phyloP scores from a whole-genome alignment of 2,888 invertebrate genomes.

The Xanthia togata region DNA sequence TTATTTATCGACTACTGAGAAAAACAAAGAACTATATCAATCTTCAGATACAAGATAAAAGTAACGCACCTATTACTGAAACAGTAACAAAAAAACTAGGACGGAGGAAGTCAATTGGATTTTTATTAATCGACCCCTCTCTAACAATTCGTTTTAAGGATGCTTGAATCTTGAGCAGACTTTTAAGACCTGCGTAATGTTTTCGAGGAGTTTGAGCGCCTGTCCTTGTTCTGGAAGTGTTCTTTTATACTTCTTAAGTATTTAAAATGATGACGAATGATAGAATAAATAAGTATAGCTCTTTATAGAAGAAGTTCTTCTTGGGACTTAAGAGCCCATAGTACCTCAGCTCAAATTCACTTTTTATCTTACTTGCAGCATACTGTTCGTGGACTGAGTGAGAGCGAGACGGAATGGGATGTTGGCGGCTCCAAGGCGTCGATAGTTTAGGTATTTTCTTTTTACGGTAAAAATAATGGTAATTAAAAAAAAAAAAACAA shows the following conservation, averaged over 20 bases:
- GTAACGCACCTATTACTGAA: conserved; percentile 35
- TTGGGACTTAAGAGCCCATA: too few species aligned
- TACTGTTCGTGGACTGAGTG: too few species aligned
- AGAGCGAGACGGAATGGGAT: too few species aligned
- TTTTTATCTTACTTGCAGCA: too few species aligned
- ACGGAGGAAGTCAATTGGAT: conserved; percentile 48
- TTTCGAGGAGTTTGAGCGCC: conserved; percentile 16
- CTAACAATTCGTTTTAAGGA: conserved; percentile 41
- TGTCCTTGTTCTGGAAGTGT: conserved; percentile 21
- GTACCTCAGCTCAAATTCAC: too few species aligned
- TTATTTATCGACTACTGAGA: too few species aligned
- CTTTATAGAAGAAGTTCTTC: background rate
- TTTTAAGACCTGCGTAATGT: conserved; percentile 49
- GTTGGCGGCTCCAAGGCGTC: too few species aligned
- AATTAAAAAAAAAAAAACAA: too few species aligned
- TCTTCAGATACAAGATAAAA: conserved; percentile 9
- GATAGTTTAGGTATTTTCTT: too few species aligned
- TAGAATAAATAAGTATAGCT: background rate
- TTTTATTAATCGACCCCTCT: conserved; percentile 63
- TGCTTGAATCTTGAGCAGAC: conserved; percentile 45
- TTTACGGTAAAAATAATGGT: too few species aligned
- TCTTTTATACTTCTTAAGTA: conserved; percentile 21
- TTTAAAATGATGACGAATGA: conserved; percentile 1
- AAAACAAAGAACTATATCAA: background rate
- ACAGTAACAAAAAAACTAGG: conserved; percentile 58